Percentiles rank a stretch among this genome's conserved stretches.
phyloP scores from a whole-genome alignment of 2,888 invertebrate genomes.

The Pherbina coryleti region DNA sequence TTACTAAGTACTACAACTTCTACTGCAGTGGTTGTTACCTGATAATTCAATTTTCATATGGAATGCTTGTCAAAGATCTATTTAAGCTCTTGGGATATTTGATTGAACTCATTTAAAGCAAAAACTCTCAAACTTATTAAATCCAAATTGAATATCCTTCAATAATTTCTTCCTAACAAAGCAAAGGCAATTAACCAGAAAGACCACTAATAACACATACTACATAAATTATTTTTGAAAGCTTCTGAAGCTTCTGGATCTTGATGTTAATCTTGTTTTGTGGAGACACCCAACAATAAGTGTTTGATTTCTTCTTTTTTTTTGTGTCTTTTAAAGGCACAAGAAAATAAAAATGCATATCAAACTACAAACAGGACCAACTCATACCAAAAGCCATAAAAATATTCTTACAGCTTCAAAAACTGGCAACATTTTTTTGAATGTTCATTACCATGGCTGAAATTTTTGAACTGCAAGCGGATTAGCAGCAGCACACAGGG shows the following conservation, averaged over 20 bases:
- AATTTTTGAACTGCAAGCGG: constrained; percentile 27
- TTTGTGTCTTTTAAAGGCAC: background rate
- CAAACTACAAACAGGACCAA: background rate
- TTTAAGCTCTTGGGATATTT: too few relatives aligned
- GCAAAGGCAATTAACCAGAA: background rate
- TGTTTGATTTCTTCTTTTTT: background rate
- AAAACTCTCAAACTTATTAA: too few relatives aligned
- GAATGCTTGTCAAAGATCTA: too few relatives aligned
- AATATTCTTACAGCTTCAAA: background rate
- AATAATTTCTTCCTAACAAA: background rate
- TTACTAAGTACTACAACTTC: too few relatives aligned
- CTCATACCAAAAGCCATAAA: background rate
- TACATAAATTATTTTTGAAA: too few relatives aligned
- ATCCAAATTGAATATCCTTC: too few relatives aligned
- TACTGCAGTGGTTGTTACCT: too few relatives aligned
- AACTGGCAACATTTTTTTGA: background rate
- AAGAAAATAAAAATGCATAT: background rate
- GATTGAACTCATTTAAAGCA: too few relatives aligned
- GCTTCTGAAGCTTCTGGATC: too few relatives aligned
- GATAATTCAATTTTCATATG: too few relatives aligned
- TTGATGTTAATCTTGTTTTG: background rate
- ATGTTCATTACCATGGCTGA: background rate
- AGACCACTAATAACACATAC: background rate
- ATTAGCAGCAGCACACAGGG: constrained; percentile 13
- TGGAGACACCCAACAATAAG: background rate